Percentiles rank a stretch among this genome's conserved stretches.
Evolutionary conservation across 2,797 vertebrate species (phyloP).

Genomic region (Arnoldichthys spilopterus): DNA sequence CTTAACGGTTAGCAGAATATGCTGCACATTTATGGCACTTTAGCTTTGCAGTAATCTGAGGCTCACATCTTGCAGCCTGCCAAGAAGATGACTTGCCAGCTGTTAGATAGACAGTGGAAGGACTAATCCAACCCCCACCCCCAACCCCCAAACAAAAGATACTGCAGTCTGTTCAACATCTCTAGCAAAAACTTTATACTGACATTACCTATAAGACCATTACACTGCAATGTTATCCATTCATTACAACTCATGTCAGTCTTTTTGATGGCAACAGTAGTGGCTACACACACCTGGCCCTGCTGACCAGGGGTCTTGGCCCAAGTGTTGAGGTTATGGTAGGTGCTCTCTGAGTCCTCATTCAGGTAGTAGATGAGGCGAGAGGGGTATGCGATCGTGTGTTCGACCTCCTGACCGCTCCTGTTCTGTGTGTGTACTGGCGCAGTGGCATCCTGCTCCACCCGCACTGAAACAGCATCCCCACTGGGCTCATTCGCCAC

Average conservation of each 20-base stretch:
- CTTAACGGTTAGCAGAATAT: background rate
- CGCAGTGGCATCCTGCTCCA: constrained; percentile 79
- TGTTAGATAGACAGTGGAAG: constrained; percentile 15
- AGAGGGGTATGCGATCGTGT: constrained; percentile 90
- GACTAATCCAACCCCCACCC: no score
- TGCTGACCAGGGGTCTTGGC: constrained; percentile 86
- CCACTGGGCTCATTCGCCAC: constrained; percentile 74
- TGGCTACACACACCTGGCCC: constrained; percentile 81
- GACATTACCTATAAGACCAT: background rate
- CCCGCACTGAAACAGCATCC: constrained; percentile 70
- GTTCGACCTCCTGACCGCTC: constrained; percentile 79
- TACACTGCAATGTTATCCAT: background rate
- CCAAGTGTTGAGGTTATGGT: constrained; percentile 92
- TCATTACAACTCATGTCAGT: background rate
- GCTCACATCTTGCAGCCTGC: constrained; percentile 18
- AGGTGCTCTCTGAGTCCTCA: constrained; percentile 92
- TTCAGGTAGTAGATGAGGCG: constrained; percentile 96
- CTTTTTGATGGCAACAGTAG: background rate
- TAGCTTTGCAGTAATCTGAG: constrained; percentile 31
- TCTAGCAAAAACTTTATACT: background rate
- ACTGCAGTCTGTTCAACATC: constrained; percentile 23
- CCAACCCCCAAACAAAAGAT: constrained; percentile 7
- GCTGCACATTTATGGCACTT: background rate
- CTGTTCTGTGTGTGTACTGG: constrained; percentile 76
- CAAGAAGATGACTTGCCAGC: constrained; percentile 30